phyloP scores from a whole-genome alignment of 1,140 invertebrate genomes.

The Drosophila ambigua region DNA sequence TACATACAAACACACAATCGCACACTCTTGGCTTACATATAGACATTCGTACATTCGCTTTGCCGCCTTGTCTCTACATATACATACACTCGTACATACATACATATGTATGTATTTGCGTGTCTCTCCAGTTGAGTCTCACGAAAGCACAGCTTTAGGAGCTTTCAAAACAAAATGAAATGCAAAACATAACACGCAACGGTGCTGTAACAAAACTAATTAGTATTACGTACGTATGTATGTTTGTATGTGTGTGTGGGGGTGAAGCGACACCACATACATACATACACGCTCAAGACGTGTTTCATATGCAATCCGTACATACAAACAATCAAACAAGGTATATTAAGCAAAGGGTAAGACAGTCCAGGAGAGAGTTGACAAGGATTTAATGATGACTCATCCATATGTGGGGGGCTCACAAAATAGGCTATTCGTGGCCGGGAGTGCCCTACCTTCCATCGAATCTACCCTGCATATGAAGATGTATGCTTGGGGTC shows the following conservation, averaged over 20 bases:
- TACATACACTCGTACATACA: conserved; percentile 25
- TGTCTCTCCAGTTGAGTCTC: conserved; percentile 48
- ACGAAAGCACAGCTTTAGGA: conserved; percentile 75
- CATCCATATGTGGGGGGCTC: neutral
- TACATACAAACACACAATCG: conserved; percentile 32
- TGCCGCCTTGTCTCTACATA: too few species aligned
- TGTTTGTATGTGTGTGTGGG: conserved; percentile 5
- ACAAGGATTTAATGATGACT: conserved; percentile 20
- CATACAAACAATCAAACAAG: neutral
- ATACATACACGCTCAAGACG: conserved; percentile 49
- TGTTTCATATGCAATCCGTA: conserved; percentile 55
- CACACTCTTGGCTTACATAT: conserved; percentile 19
- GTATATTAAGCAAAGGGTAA: neutral
- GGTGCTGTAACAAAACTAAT: conserved; percentile 78
- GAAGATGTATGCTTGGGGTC: too few species aligned
- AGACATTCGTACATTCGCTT: conserved; percentile 24
- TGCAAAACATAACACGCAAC: conserved; percentile 79
- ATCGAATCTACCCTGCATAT: too few species aligned
- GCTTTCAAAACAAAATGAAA: conserved; percentile 79
- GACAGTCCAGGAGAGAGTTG: neutral
- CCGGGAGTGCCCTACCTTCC: too few species aligned
- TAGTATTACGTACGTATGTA: conserved; percentile 71
- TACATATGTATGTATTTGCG: conserved; percentile 16
- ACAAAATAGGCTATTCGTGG: too few species aligned
- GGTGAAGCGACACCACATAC: conserved; percentile 11